These are phyloP conservation scores for Rhabdomys pumilio DNA, from an alignment of 2,797 vertebrate genomes.

Conservation along the genomic window DNA sequence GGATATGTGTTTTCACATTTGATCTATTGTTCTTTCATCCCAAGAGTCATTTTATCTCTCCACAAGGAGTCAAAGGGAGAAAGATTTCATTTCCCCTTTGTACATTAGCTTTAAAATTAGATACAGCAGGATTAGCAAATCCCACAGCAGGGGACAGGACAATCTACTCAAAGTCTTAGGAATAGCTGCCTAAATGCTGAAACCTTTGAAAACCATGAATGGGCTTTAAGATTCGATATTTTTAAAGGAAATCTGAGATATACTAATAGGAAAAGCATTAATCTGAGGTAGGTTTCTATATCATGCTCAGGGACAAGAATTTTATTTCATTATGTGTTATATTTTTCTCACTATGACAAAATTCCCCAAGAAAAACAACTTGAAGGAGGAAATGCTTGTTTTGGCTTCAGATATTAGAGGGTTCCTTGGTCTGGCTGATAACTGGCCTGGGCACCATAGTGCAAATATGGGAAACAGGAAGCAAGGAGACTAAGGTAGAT, in stretches of 20 bases:
- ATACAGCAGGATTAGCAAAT: conserved; percentile 67
- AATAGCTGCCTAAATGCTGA: conserved; percentile 37
- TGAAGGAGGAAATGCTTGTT: too few species aligned
- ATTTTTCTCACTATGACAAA: neutral
- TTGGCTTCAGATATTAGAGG: neutral
- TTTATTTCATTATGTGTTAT: neutral
- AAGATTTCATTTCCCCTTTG: conserved; percentile 38
- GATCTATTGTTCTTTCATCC: conserved; percentile 80
- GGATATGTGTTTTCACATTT: conserved; percentile 67
- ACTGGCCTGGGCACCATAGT: too few species aligned
- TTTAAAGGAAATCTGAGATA: neutral
- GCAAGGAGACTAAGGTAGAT: neutral
- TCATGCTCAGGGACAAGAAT: neutral
- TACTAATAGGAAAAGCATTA: neutral
- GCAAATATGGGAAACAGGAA: neutral
- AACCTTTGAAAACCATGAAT: conserved; percentile 41
- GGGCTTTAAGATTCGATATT: conserved; percentile 20
- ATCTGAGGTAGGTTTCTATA: neutral
- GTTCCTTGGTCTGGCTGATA: neutral
- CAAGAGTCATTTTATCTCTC: conserved; percentile 67
- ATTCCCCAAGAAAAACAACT: neutral
- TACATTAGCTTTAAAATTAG: conserved; percentile 71
- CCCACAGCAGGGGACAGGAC: neutral
- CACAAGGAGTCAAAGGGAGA: neutral
- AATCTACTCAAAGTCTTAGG: conserved; percentile 50